These are phyloP conservation scores for Ornithoptera priamus DNA, from an alignment of 2,888 invertebrate species.

Conservation along the genomic window DNA sequence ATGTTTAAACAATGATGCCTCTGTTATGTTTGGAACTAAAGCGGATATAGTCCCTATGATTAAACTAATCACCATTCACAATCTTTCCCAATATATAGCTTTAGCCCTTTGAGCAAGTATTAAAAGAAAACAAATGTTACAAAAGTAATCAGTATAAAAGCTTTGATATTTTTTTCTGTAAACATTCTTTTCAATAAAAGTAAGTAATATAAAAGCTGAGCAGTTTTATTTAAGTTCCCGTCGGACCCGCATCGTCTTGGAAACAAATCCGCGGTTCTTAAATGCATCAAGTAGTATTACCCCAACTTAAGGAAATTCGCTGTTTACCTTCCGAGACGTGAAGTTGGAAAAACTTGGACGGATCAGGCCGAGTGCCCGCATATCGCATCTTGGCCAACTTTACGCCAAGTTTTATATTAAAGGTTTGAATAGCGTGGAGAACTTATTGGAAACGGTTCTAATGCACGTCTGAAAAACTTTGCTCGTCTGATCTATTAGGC, in stretches of 20 bases:
- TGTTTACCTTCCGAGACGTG: slow-evolving; percentile 58
- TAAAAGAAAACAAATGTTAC: neutral
- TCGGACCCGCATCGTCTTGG: slow-evolving; percentile 24
- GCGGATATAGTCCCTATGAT: too few species aligned
- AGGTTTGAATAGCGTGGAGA: slow-evolving; percentile 51
- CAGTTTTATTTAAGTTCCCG: slow-evolving; percentile 20
- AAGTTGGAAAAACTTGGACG: slow-evolving; percentile 56
- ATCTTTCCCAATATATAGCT: too few species aligned
- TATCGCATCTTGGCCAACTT: slow-evolving; percentile 42
- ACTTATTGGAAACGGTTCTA: slow-evolving; percentile 39
- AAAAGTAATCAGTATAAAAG: neutral
- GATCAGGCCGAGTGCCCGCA: slow-evolving; percentile 56
- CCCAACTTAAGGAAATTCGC: slow-evolving; percentile 40
- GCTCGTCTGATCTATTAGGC: slow-evolving; percentile 25
- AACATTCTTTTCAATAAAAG: neutral
- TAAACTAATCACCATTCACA: too few species aligned
- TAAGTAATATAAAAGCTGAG: neutral
- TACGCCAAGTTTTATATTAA: slow-evolving; percentile 62
- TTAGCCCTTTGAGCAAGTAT: too few species aligned
- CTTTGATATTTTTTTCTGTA: neutral
- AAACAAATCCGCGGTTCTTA: slow-evolving; percentile 19
- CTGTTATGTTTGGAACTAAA: too few species aligned
- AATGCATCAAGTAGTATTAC: slow-evolving; percentile 32
- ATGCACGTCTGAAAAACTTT: slow-evolving; percentile 33
- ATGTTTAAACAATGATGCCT: too few species aligned